Base-by-base conservation (phyloP, 2,113 vertebrate genomes). In the Pitta sordida region DNA sequence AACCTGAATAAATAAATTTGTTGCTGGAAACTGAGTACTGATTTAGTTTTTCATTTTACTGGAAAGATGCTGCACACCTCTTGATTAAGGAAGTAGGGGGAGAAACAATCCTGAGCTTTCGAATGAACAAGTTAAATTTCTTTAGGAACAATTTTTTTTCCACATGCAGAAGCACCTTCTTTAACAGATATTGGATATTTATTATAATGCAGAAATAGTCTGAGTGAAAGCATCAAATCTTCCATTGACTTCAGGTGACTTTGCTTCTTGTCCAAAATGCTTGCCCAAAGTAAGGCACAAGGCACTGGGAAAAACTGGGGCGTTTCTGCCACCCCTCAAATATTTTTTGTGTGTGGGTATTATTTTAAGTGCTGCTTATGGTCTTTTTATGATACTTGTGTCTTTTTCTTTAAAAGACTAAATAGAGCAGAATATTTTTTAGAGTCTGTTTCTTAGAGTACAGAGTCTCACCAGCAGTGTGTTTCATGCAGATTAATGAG, bases 271-370 rank as follows among this genome's bases (percentile, higher is more conserved):
- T 67, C 22, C 43, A 53, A 24, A 46, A n/a, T 79, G 30, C 10
- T 73, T 68, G 21, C 67, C 30, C 86, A 56, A 81, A 88, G n/a
- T 21, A 71, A 24, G 26, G 41, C 79, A 12, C 34, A 75, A 75
- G 29, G 14, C 24, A 8, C 43, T 88, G 24, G 32, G 29, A 51
- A 92, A 88, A 71, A 56, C 1, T 0, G 13, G 6, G 0, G 0
- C 20, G 39, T 67, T 59, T 59, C 75, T 68, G 30, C 2, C 19
- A 37, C 12, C 3, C 9, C 3, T 69, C 20, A 34, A 2, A 2
- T 53, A 51, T 39, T 44, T 59, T 39, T 52, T 59, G 0, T 21
- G 23, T 29, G 12, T 48, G 17, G 59, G 9, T 51, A 26, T 78
- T 79, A 56, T 62, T 21, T 86, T 59, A 74, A 88, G 70, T 88